Evolutionary conservation across 2,797 vertebrate genomes (phyloP).

Genomic region (Tangara arthus): DNA sequence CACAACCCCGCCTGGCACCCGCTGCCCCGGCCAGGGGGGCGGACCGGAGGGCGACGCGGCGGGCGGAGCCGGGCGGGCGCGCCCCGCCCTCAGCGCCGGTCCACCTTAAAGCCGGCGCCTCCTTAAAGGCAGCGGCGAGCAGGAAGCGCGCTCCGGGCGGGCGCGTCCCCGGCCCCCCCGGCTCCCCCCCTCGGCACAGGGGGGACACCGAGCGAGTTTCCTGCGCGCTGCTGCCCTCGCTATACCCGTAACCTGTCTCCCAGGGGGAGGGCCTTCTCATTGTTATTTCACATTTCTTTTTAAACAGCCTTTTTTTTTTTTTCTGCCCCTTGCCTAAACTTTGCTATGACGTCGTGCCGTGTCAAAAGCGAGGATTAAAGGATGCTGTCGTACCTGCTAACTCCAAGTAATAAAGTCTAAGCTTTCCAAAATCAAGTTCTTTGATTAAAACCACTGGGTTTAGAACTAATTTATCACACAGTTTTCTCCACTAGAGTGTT

Average conservation of each 20-base stretch:
- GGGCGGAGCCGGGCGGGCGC: neutral
- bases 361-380: neutral
- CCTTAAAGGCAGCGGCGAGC: conserved; percentile 33
- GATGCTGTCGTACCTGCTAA: neutral
- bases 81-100: neutral
- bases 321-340: neutral
- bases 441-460: neutral
- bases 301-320: neutral
- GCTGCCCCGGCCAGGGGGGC: conserved; percentile 69
- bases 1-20: conserved; percentile 79
- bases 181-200: neutral
- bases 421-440: neutral
- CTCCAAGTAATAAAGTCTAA: neutral
- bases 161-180: neutral
- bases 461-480: neutral
- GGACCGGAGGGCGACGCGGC: neutral
- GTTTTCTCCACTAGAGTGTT: neutral
- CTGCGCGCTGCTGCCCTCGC: neutral
- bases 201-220: neutral
- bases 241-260: neutral
- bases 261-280: neutral
- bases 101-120: conserved; percentile 38
- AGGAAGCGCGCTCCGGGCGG: conserved; percentile 7
- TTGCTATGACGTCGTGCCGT: neutral
- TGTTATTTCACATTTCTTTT: neutral